Percentiles rank a stretch among this genome's conserved stretches.
Evolutionary conservation across 2,113 vertebrate species (phyloP).

Genomic region (Equus quagga): DNA sequence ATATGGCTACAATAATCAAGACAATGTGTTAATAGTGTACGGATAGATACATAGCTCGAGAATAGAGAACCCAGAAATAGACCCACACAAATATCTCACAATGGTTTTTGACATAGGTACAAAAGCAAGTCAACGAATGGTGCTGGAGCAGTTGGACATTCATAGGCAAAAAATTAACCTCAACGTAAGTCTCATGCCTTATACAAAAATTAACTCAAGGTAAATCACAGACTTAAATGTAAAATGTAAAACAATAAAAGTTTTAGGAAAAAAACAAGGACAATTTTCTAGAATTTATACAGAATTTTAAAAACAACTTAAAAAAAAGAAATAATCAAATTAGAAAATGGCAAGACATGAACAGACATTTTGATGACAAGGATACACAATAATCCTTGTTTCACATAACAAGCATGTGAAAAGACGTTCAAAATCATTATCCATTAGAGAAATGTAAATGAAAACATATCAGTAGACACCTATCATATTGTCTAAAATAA

Average conservation of each 20-base stretch:
- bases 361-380: background rate
- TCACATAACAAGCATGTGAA: background rate
- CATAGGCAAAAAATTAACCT: background rate
- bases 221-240: background rate
- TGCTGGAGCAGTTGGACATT: background rate
- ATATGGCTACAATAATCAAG: background rate
- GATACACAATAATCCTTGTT: background rate
- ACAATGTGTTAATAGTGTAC: background rate
- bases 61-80: background rate
- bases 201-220: constrained; percentile 27
- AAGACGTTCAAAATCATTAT: background rate
- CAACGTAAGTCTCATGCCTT: background rate
- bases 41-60: background rate
- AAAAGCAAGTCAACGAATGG: background rate
- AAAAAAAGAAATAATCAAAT: background rate
- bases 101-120: background rate
- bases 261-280: background rate
- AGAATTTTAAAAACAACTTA: background rate
- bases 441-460: background rate
- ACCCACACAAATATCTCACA: background rate
- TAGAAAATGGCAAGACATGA: background rate
- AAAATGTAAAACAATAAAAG: constrained; percentile 24
- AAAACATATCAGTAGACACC: background rate
- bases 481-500: background rate
- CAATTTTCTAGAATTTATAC: constrained; percentile 15